A percentile compares a stretch with the other conserved stretches of the same genome.
These are phyloP conservation scores for Alloplasta piceator DNA, from an alignment of 2,888 invertebrate species.

Conservation along the genomic window DNA sequence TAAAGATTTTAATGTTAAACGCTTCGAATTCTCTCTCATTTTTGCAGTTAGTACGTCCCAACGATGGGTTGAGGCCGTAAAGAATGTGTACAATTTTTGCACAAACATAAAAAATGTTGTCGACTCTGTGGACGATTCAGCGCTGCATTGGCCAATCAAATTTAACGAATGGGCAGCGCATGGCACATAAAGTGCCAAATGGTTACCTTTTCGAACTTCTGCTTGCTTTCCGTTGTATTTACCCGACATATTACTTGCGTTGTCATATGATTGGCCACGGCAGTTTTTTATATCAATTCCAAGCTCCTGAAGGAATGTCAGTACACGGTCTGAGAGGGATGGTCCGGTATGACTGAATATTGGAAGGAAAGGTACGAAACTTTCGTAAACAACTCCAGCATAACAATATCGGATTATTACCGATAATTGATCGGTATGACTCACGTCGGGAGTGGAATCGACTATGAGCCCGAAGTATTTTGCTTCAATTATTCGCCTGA, in stretches of 20 bases:
- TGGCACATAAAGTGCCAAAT: too few relatives aligned
- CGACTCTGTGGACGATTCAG: conserved; percentile 68
- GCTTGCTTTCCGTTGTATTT: conserved; percentile 66
- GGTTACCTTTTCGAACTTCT: conserved; percentile 62
- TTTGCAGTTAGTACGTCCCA: conserved; percentile 21
- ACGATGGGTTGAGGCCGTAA: conserved; percentile 67
- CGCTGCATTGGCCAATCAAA: conserved; percentile 68
- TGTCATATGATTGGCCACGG: conserved; percentile 70
- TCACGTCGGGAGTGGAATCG: too few relatives aligned
- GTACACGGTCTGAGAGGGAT: conserved; percentile 59
- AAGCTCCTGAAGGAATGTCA: conserved; percentile 47
- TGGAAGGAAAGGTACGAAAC: too few relatives aligned
- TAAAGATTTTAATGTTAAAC: too few relatives aligned
- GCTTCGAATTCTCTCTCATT: too few relatives aligned
- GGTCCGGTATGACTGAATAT: too few relatives aligned
- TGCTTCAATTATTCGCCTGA: too few relatives aligned
- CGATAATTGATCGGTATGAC: too few relatives aligned
- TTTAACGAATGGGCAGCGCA: too few relatives aligned
- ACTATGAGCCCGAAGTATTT: too few relatives aligned
- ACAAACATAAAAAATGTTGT: conserved; percentile 65
- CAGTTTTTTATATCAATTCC: conserved; percentile 65
- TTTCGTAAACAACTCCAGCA: too few relatives aligned
- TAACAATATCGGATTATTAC: too few relatives aligned
- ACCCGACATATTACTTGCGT: conserved; percentile 68
- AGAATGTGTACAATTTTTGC: conserved; percentile 69